Evolutionary conservation across 2,888 invertebrate genomes (phyloP).

Genomic region (Spatulosminthurus flaviceps): DNA sequence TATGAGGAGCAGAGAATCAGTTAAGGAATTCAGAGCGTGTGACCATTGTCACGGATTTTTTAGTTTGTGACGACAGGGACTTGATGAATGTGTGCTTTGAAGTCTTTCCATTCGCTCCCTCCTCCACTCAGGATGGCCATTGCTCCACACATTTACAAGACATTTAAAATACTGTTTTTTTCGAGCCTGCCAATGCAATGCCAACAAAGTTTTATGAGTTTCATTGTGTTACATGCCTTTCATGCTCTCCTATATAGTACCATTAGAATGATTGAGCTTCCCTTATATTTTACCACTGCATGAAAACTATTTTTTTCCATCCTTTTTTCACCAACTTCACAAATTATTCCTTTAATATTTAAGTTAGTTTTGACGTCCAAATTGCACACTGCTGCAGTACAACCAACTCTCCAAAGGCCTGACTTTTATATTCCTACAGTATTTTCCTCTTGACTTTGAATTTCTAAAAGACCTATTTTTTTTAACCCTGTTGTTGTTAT

Average conservation of each 20-base stretch:
- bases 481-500: too few relatives aligned
- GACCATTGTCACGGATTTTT: slow-evolving; percentile 41
- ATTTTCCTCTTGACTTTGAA: too few relatives aligned
- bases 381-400: too few relatives aligned
- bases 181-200: background rate
- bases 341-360: too few relatives aligned
- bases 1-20: slow-evolving; percentile 1
- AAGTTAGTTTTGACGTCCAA: too few relatives aligned
- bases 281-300: too few relatives aligned
- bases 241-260: background rate
- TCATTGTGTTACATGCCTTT: background rate
- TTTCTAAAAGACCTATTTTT: too few relatives aligned
- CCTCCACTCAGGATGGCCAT: slow-evolving; percentile 31
- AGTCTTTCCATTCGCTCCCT: background rate
- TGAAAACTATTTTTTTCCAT: too few relatives aligned
- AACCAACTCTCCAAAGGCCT: too few relatives aligned
- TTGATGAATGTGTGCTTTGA: background rate
- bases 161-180: slow-evolving; percentile 15
- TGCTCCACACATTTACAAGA: slow-evolving; percentile 27
- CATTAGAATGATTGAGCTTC: background rate
- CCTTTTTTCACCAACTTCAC: too few relatives aligned
- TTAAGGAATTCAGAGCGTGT: slow-evolving; percentile 39
- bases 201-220: slow-evolving; percentile 1
- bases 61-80: slow-evolving; percentile 19
- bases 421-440: too few relatives aligned